Conservation (phyloP, 2,113 vertebrate genomes). For the Mellivora capensis region DNA sequence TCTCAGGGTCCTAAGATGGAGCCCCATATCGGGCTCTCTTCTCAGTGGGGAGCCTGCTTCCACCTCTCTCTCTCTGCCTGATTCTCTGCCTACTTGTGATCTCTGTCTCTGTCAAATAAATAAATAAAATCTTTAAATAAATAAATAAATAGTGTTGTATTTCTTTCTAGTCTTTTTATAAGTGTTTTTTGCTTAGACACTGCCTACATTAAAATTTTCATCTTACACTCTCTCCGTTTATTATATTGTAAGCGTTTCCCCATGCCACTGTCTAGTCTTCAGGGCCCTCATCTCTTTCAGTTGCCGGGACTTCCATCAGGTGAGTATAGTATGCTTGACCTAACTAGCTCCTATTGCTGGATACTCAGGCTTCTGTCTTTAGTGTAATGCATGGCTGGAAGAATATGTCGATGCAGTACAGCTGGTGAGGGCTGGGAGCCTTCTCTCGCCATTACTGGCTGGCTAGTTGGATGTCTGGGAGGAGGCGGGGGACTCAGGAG, state of each 20-base stretch:
- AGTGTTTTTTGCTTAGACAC: background rate
- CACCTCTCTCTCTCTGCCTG: no score
- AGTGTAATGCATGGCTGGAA: background rate
- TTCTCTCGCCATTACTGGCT: background rate
- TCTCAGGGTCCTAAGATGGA: no score
- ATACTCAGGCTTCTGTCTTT: background rate
- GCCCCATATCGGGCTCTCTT: no score
- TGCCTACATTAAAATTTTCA: background rate
- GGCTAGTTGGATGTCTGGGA: background rate
- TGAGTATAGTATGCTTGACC: background rate
- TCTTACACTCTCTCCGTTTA: background rate
- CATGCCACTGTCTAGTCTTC: background rate
- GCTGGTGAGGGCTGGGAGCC: background rate
- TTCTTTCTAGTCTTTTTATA: conserved; percentile 13
- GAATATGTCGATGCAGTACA: background rate
- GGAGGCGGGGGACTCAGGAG: background rate
- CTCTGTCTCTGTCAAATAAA: no score
- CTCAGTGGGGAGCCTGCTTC: no score
- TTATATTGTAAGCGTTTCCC: background rate
- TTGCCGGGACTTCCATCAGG: background rate
- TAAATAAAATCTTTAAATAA: no score
- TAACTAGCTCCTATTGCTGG: background rate
- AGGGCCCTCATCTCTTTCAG: background rate
- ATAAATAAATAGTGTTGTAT: background rate
- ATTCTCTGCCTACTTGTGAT: no score